Evolutionary conservation across 2,797 vertebrate species (phyloP).

Genomic region (Eurystomus glaucurus): DNA sequence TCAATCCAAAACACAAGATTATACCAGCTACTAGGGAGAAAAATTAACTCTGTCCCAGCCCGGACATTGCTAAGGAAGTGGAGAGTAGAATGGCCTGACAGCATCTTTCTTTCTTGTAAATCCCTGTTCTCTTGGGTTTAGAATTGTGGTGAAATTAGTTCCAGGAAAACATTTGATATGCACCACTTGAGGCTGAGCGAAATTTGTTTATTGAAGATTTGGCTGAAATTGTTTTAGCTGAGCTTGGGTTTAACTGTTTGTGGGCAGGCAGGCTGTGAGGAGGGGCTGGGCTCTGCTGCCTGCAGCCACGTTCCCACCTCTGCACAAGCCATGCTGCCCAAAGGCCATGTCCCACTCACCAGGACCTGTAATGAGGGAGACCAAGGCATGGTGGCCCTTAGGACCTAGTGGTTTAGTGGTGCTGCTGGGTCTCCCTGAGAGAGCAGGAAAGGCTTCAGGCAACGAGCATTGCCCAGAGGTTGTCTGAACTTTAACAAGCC

Average conservation of each 20-base stretch:
- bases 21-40: too few relatives aligned
- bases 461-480: not conserved
- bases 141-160: slow-evolving; percentile 50
- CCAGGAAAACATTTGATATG: slow-evolving; percentile 11
- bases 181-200: not conserved
- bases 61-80: not conserved
- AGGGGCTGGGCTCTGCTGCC: not conserved
- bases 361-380: not conserved
- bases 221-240: not conserved
- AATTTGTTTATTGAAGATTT: not conserved
- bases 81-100: slow-evolving; percentile 13
- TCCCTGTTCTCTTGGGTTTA: slow-evolving; percentile 43
- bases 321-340: fast-evolving
- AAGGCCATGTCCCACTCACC: not conserved
- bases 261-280: not conserved
- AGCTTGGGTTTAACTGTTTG: not conserved
- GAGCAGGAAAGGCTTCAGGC: not conserved
- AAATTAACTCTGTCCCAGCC: not conserved
- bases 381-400: not conserved
- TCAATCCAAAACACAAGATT: not conserved
- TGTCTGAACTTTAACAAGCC: not conserved
- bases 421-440: not conserved
- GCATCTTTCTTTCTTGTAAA: slow-evolving; percentile 51
- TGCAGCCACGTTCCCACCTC: fast-evolving
- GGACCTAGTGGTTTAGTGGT: not conserved